Base-by-base conservation (phyloP, 2,888 invertebrate species). In the Thymelicus lineola region DNA sequence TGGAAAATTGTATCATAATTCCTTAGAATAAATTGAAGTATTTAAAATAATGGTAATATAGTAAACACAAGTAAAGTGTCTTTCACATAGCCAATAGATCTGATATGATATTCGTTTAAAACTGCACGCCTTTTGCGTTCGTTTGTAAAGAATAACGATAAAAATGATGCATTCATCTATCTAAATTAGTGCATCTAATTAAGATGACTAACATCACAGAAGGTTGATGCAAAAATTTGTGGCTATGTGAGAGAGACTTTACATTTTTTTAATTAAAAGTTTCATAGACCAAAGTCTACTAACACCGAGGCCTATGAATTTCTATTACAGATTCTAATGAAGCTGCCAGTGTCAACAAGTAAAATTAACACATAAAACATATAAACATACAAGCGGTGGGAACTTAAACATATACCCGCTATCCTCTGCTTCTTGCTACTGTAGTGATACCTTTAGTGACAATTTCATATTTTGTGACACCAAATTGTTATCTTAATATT, bases 361-460 rank as follows among this genome's bases (percentile, higher is more conserved):
- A 76, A 77, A 80, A 79, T 77, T 79, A 75, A 80, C 75, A 82
- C 74, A 75, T 74, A 77, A 81, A 74, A 84, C 79, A 77, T 87
- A 89, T 87, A 82, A 88, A 90, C 83, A 86, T 78, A 79, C 17
- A 83, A 86, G 91, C 91, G 92, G 93, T 93, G 93, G 92, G 93
- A 93, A 83, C 77, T 82, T 84, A 75, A 79, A 57, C 64, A 67
- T 62, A 86, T 90, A 91, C 88, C 91, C 90, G 91, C 89, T 88
- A 84, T 80, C 77, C 75, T 88, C 84, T 80, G 77, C 75, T 82
- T 77, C 74, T 83, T 82, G 86, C 88, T 81, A 80, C 82, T 86
- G 81, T 77, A 81, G 79, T 71, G 81, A 90, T 85, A 85, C 83
- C 82, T 88, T 83, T 83, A 65, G 74, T 75, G 48, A 46, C 68